Conservation (phyloP, 2,113 vertebrate genomes). For the Himantopus leucocephalus region DNA sequence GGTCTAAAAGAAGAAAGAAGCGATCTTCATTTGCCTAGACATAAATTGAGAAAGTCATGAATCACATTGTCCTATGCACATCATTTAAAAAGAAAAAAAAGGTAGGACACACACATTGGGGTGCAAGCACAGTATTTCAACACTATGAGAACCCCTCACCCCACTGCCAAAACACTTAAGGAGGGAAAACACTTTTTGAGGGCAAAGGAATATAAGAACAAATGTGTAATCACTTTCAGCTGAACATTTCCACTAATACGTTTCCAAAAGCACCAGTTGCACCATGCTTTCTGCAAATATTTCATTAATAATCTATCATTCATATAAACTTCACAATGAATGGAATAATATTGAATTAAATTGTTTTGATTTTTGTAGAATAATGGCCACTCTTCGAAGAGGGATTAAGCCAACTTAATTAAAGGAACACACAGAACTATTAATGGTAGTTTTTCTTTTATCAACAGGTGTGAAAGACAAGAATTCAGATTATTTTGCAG, state of each 20-base stretch:
- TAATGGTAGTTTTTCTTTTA: not conserved
- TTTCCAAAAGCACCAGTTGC: not conserved
- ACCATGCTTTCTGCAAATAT: not conserved
- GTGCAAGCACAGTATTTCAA: not conserved
- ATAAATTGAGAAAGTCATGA: not conserved
- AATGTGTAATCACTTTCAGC: not conserved
- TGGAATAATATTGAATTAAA: not conserved
- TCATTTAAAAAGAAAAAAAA: not conserved
- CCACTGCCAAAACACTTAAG: not conserved
- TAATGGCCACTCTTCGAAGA: not conserved
- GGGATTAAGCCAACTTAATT: not conserved
- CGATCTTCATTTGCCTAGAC: rapidly evolving
- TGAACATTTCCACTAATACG: not conserved
- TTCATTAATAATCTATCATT: not conserved
- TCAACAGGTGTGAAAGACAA: not conserved
- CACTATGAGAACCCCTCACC: not conserved
- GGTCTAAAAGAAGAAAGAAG: not conserved
- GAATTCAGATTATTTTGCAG: not conserved
- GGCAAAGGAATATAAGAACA: not conserved
- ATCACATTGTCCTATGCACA: not conserved
- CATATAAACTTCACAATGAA: not conserved
- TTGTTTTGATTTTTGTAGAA: not conserved
- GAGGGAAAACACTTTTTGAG: not conserved
- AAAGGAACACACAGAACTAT: not conserved
- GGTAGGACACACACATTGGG: not conserved